phyloP scores from a whole-genome alignment of 2,113 vertebrate species.

The Alectura lathami region DNA sequence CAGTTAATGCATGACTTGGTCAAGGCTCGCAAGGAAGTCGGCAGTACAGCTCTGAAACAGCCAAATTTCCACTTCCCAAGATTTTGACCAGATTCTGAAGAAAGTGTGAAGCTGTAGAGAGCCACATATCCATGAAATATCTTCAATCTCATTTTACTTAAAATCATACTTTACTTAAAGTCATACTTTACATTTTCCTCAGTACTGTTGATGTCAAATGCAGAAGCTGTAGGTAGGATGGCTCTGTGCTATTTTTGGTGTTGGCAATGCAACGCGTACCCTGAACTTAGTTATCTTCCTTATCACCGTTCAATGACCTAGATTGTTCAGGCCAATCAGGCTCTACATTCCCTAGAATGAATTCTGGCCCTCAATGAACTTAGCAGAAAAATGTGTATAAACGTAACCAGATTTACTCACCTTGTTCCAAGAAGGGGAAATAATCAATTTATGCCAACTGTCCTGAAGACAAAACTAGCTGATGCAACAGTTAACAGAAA shows the following conservation, averaged over 20 bases:
- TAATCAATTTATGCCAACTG: neutral
- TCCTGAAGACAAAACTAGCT: neutral
- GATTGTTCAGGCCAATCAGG: neutral
- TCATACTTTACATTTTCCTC: neutral
- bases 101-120: neutral
- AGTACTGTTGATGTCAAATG: neutral
- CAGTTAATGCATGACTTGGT: neutral
- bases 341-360: neutral
- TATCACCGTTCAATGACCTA: neutral
- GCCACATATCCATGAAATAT: neutral
- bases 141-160: neutral
- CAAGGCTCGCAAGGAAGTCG: neutral
- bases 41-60: neutral
- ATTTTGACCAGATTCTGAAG: neutral
- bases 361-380: neutral
- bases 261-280: neutral
- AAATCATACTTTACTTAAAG: neutral
- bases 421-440: neutral
- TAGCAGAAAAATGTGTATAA: neutral
- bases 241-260: neutral
- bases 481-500: neutral
- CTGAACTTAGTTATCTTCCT: neutral
- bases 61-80: neutral
- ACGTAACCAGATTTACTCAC: neutral
- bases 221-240: neutral